A percentile compares a stretch with the other conserved stretches of the same genome.
These are phyloP conservation scores for Trichogramma dendrolimi DNA, from an alignment of 2,888 invertebrate genomes.

Conservation along the genomic window DNA sequence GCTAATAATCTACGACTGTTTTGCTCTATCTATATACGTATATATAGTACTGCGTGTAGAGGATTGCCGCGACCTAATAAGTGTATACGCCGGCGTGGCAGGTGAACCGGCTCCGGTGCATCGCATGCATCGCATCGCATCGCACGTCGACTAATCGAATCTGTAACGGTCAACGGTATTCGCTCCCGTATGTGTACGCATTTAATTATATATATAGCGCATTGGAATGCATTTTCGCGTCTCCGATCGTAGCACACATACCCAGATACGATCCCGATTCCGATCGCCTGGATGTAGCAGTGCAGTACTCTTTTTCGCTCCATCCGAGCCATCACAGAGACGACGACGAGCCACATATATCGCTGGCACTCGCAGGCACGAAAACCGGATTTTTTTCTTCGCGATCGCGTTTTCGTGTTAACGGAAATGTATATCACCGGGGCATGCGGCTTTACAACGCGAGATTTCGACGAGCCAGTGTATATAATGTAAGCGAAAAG, in stretches of 20 bases:
- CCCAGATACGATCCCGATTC: slow-evolving; percentile 5
- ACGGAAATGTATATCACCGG: too few relatives aligned
- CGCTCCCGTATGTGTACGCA: background rate
- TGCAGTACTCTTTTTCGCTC: too few relatives aligned
- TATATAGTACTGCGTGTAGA: too few relatives aligned
- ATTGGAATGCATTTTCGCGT: background rate
- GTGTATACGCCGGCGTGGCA: background rate
- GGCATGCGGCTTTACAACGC: too few relatives aligned
- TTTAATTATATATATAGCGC: slow-evolving; percentile 1
- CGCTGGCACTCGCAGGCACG: background rate
- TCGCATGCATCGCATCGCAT: background rate
- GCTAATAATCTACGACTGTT: too few relatives aligned
- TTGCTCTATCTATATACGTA: too few relatives aligned
- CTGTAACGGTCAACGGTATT: slow-evolving; percentile 25
- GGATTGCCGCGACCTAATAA: background rate
- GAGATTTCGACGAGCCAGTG: too few relatives aligned
- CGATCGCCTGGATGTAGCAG: too few relatives aligned
- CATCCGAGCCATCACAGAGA: too few relatives aligned
- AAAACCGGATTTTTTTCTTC: background rate
- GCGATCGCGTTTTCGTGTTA: background rate
- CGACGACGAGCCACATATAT: too few relatives aligned
- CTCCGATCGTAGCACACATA: slow-evolving; percentile 18
- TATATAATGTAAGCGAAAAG: too few relatives aligned
- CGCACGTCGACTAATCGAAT: slow-evolving; percentile 1
- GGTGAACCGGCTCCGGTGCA: background rate